Base-by-base conservation (phyloP, 2,797 vertebrate species). In the Balearica regulorum region DNA sequence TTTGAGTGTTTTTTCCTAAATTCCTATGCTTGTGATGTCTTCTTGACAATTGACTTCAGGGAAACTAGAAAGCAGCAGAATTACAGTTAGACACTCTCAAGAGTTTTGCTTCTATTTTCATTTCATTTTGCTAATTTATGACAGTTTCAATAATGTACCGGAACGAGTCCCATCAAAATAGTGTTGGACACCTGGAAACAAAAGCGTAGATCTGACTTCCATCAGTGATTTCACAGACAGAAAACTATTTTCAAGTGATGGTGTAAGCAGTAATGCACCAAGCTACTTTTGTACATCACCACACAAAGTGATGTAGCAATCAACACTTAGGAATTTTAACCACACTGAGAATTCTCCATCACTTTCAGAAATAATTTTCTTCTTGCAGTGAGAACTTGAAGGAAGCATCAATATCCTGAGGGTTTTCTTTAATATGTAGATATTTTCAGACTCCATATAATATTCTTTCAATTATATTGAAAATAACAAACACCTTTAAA, bases 111-210 rank as follows among this genome's bases (percentile, higher is more conserved):
- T 61, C 55, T 84, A 82, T 94, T 95, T 94, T 93, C 10, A 87
- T 93, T 95, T 95, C 37, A 61, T 94, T 82, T 92, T 89, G 46
- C 16, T 95, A 93, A 93, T 66, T 89, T 79, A 48, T 78, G 75
- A n/a, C 48, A 91, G 48, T 93, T 96, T 83, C 79, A 95, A 55
- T 90, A 93, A 91, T 13, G 19, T 85, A 41, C 22, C 72, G 51
- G 96, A 87, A 71, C 71, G 19, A 87, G 25, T 44, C 29, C 41
- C 61, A 80, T 77, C 44, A 83, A 94, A 96, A 95, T 89, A 92
- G 80, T 48, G 24, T 87, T 82, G 80, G 69, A 57, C 53, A 90
- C 33, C 55, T 83, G 77, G 76, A 75, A 21, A 41, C 46, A 41
- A 86, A 85, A 79, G 5, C 39, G n/a, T 5, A 73, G 57, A 46